Evolutionary conservation across 1,140 invertebrate species (phyloP).

Genomic region (Ostrea denselamellosa): DNA sequence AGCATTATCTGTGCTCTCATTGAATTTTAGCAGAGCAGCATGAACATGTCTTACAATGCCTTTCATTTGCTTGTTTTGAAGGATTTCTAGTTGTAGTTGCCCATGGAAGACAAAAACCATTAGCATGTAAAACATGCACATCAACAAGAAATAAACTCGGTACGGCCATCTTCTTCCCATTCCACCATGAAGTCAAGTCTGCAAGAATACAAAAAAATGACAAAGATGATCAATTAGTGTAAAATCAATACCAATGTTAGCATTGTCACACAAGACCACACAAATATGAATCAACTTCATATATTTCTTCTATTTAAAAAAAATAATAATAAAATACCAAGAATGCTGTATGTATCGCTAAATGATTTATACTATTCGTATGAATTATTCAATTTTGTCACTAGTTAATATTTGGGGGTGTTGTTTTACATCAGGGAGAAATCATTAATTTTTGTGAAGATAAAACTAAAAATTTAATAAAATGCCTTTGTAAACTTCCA

Average conservation of each 20-base stretch:
- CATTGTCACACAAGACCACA: neutral
- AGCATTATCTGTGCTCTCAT: neutral
- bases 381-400: too few species aligned
- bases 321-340: too few species aligned
- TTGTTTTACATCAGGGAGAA: too few species aligned
- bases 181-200: neutral
- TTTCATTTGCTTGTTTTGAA: slow-evolving; percentile 25
- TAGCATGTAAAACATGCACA: slow-evolving; percentile 57
- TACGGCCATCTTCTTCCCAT: slow-evolving; percentile 45
- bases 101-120: slow-evolving; percentile 64
- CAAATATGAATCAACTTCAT: neutral
- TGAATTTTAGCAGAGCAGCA: neutral
- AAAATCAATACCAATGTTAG: neutral
- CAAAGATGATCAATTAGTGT: neutral
- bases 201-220: neutral
- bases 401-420: too few species aligned
- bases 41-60: slow-evolving; percentile 21
- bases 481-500: too few species aligned
- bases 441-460: too few species aligned
- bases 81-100: slow-evolving; percentile 60
- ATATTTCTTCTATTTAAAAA: too few species aligned
- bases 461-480: too few species aligned
- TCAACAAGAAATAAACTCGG: slow-evolving; percentile 57
- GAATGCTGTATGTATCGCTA: too few species aligned
- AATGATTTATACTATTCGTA: too few species aligned